These are phyloP conservation scores for Trichogramma evanescens DNA, from an alignment of 2,888 invertebrate species.

Conservation along the genomic window DNA sequence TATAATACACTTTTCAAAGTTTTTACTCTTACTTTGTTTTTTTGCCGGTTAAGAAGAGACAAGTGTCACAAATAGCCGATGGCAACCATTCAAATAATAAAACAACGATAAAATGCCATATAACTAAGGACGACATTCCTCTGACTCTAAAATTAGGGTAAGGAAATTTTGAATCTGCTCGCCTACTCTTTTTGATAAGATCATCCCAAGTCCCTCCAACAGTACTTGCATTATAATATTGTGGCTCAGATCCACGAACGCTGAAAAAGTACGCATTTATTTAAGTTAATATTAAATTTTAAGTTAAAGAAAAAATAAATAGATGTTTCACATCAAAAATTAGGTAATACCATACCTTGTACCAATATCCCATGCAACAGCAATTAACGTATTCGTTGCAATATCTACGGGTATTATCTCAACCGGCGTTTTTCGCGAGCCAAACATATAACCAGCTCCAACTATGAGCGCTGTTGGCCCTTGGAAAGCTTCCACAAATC, in stretches of 20 bases:
- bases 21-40: constrained; percentile 33
- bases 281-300: neutral
- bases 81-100: constrained; percentile 38
- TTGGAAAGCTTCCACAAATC: constrained; percentile 32
- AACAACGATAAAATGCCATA: constrained; percentile 33
- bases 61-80: constrained; percentile 33
- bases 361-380: constrained; percentile 33
- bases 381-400: constrained; percentile 33
- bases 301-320: neutral
- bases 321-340: no score
- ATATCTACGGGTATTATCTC: constrained; percentile 35
- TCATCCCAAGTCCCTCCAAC: constrained; percentile 36
- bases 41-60: constrained; percentile 26
- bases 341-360: constrained; percentile 23
- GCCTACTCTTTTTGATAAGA: constrained; percentile 30
- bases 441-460: constrained; percentile 34
- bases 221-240: constrained; percentile 31
- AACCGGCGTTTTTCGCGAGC: constrained; percentile 28
- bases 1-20: neutral
- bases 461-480: constrained; percentile 36
- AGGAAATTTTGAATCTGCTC: constrained; percentile 30
- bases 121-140: constrained; percentile 33
- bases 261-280: constrained; percentile 12
- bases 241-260: constrained; percentile 16
- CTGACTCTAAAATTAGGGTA: constrained; percentile 38